A percentile compares a stretch with the other conserved stretches of the same genome.
Evolutionary conservation across 2,888 invertebrate species (phyloP).

Genomic region (Deilephila elpenor): DNA sequence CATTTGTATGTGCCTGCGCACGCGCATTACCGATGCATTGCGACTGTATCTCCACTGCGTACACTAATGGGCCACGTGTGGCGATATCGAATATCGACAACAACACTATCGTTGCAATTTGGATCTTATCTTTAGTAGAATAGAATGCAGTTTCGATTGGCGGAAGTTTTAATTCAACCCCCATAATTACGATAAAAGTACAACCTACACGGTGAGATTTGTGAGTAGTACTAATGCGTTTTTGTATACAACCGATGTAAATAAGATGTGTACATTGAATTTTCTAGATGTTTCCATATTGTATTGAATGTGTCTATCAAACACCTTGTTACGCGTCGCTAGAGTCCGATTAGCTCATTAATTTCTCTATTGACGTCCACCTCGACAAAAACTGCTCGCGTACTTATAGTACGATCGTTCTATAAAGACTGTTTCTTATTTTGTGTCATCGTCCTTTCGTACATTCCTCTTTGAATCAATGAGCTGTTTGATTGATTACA

Average conservation of each 20-base stretch:
- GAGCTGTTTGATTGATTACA: background rate
- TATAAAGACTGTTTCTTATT: background rate
- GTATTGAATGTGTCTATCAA: conserved; percentile 26
- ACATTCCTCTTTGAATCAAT: conserved; percentile 20
- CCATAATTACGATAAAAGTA: conserved; percentile 68
- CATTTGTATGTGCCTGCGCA: conserved; percentile 54
- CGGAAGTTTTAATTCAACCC: conserved; percentile 28
- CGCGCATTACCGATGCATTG: conserved; percentile 56
- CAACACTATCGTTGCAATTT: conserved; percentile 8
- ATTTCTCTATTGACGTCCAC: background rate
- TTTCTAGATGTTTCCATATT: conserved; percentile 41
- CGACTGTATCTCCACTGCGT: conserved; percentile 52
- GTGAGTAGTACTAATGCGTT: conserved; percentile 73
- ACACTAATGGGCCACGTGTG: conserved; percentile 70
- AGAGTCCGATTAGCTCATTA: conserved; percentile 17
- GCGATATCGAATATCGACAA: conserved; percentile 55
- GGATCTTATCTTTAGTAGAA: conserved; percentile 28
- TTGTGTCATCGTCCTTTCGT: conserved; percentile 22
- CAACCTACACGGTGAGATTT: conserved; percentile 59
- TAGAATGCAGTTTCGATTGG: conserved; percentile 19
- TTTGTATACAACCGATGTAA: conserved; percentile 70
- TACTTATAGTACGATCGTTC: conserved; percentile 7
- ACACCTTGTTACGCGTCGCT: conserved; percentile 12
- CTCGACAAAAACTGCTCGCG: background rate
- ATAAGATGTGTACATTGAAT: conserved; percentile 61